Conservation (phyloP, 2,113 vertebrate genomes). For the Brachyhypopomus gauderio region DNA sequence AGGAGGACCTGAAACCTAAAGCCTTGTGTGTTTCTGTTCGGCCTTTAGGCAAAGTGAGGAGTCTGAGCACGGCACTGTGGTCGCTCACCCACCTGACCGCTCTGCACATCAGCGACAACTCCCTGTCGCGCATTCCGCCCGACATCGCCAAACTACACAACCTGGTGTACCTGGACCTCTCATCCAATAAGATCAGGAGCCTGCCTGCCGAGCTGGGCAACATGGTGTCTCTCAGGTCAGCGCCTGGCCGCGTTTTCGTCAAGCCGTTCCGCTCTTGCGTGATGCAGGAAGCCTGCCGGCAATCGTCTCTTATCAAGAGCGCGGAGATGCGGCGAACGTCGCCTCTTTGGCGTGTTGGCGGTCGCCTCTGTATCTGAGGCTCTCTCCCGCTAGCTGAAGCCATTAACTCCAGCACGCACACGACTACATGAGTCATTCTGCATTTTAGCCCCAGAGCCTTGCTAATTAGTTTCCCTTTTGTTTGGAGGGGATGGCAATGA, state of each 20-base stretch:
- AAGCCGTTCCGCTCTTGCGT: not conserved
- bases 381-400: not conserved
- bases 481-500: conserved; percentile 21
- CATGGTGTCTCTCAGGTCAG: conserved; percentile 98
- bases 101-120: conserved; percentile 98
- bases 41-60: conserved; percentile 88
- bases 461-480: conserved; percentile 34
- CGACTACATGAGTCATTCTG: not conserved
- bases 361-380: not conserved
- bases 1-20: not conserved
- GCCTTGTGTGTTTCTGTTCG: not conserved
- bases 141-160: conserved; percentile 99
- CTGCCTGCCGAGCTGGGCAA: conserved; percentile 98
- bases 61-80: conserved; percentile 93
- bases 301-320: not conserved
- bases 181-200: conserved; percentile 98
- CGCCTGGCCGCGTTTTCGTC: not conserved
- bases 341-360: not conserved
- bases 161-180: conserved; percentile 97
- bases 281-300: not conserved
- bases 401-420: not conserved
- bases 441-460: conserved; percentile 4
- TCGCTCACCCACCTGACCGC: conserved; percentile 97
- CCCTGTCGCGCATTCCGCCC: conserved; percentile 94
- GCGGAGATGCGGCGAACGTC: not conserved